Percentiles rank a stretch among this genome's conserved stretches.
These are phyloP conservation scores for Smittia sp. DNA, from an alignment of 2,888 invertebrate genomes.

Conservation along the genomic window DNA sequence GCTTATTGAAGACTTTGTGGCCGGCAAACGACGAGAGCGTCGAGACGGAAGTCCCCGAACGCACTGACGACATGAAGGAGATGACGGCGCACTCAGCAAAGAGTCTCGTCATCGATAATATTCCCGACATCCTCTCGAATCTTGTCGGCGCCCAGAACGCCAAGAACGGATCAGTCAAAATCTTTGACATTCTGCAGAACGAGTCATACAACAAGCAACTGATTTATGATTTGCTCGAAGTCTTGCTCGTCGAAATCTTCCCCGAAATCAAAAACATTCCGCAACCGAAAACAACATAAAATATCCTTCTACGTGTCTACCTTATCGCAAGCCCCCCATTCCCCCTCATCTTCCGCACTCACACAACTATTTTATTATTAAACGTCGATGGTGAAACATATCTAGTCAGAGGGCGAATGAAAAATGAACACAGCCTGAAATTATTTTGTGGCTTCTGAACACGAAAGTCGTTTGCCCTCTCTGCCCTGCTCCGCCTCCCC, in stretches of 20 bases:
- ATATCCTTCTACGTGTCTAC: not conserved
- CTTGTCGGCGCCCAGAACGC: constrained; percentile 83
- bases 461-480: not conserved
- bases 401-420: not conserved
- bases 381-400: not conserved
- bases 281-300: not conserved
- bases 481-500: not conserved
- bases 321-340: not conserved
- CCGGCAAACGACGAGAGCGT: constrained; percentile 78
- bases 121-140: constrained; percentile 76
- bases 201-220: constrained; percentile 83
- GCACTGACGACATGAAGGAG: constrained; percentile 64
- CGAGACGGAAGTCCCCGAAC: constrained; percentile 52
- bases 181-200: constrained; percentile 83
- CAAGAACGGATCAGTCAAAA: constrained; percentile 77
- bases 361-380: not conserved
- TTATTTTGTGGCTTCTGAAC: not conserved
- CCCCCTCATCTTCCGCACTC: not conserved
- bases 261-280: constrained; percentile 59
- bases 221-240: constrained; percentile 73
- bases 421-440: not conserved
- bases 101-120: constrained; percentile 62
- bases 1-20: constrained; percentile 85
- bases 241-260: constrained; percentile 66
- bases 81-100: constrained; percentile 68